Conservation (phyloP, 2,113 vertebrate species). For the Acanthisitta chloris region DNA sequence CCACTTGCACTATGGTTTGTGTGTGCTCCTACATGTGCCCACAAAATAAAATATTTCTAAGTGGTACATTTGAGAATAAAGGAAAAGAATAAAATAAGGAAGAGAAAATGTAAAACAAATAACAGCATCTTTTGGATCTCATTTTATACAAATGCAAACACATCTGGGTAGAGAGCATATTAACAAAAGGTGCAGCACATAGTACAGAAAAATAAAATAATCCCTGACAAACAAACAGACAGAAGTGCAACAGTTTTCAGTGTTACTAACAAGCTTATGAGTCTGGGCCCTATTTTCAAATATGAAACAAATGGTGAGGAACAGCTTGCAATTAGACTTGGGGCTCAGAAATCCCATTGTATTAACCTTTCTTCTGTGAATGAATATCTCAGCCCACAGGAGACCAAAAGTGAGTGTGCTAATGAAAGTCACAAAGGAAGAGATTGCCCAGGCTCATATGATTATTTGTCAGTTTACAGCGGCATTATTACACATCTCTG, state of each 20-base stretch:
- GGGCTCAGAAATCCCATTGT: neutral
- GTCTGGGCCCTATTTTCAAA: neutral
- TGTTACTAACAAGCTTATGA: neutral
- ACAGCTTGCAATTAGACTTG: neutral
- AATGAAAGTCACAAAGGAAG: neutral
- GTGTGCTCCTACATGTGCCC: neutral
- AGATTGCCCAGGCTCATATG: neutral
- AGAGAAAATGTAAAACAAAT: neutral
- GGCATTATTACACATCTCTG: neutral
- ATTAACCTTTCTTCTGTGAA: neutral
- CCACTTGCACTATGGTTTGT: neutral
- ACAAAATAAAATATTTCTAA: neutral
- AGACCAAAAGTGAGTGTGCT: neutral
- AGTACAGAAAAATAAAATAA: neutral
- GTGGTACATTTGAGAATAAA: neutral
- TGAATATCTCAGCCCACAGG: neutral
- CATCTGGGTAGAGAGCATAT: neutral
- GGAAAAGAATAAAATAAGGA: neutral
- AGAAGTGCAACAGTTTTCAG: neutral
- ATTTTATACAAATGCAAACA: neutral
- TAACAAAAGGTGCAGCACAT: neutral
- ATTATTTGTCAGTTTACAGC: neutral
- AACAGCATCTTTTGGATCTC: neutral
- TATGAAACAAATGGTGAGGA: neutral
- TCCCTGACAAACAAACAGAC: neutral